Base-by-base conservation (phyloP, 2,888 invertebrate species). In the Meliscaeva auricollis region DNA sequence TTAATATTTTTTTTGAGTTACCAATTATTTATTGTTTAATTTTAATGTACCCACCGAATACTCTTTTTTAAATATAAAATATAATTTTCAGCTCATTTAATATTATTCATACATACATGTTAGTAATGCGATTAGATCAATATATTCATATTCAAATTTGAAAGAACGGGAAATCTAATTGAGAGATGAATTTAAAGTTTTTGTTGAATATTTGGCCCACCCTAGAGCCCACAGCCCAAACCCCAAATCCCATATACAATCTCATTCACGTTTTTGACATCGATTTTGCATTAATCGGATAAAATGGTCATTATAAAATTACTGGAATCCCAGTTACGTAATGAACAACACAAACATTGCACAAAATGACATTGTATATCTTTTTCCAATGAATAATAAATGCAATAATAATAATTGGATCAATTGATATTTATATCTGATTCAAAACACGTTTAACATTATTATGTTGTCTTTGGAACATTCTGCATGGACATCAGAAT, bases 281-380 rank as follows among this genome's bases (percentile, higher is more conserved):
- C 26, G 13, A 4, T 1, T 26, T 26, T 26, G 13, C 22, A 30
- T 52, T 52, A 52, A 26, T 3, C 3, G 26, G 52, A 52, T 52
- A 52, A 30, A 52, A 52, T 30, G 26, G 52, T n/a, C 52, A 52
- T 52, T 52, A n/a, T n/a, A n/a, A 22, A 50, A 52, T 52, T n/a
- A 52, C 3, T 52, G 26, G 26, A 52, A 52, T 52, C 26, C 26
- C 2, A n/a, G 26, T 52, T 22, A n/a, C 22, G 6, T 26, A 11
- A 13, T 13, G 7, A 26, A 26, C 26, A 26, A 26, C 4, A 50
- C 52, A 52, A 15, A 30, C 1, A 4, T 15, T 30, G 7, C n/a
- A n/a, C 52, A 22, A 3, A 26, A 26, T 26, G 15, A 1, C 9
- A 54, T 9, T 54, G 0, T 54, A 32, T 32, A 32, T 32, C 15